Base-by-base conservation (phyloP, 2,888 invertebrate genomes). In the Craniophora ligustri region DNA sequence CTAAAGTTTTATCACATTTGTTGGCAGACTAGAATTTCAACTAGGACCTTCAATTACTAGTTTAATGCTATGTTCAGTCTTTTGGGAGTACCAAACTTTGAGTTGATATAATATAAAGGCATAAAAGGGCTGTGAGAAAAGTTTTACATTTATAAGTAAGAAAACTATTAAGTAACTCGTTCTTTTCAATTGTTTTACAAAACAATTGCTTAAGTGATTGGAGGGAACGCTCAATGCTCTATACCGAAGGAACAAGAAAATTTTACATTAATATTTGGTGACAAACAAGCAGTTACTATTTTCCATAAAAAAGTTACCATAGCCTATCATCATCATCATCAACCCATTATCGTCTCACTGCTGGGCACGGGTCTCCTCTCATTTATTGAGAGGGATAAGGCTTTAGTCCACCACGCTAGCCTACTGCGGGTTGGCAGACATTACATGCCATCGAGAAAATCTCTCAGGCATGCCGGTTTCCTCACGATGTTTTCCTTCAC, bases 181-280 rank as follows among this genome's bases (percentile, higher is more conserved):
- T 51, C 38, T 30, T 39, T 46, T 47, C 32, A 36, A 63, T 40
- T 42, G 47, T 32, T 40, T 59, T 57, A 47, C 58, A 58, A 34
- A 32, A 21, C 13, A 13, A 35, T 40, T 39, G 35, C 18, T 32
- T 41, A 62, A 61, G 14, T 42, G 8, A 40, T 19, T 44, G 26
- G 35, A 26, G 31, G 19, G 31, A 58, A 62, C 50, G 39, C 21
- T n/a, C 16, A 21, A 28, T 32, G 40, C 8, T 63, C 63, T 51
- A 62, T 58, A n/a, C n/a, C n/a, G n/a, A n/a, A n/a, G n/a, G 51
- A 35, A 58, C 15, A 16, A 40, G 63, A 58, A 63, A 51, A 63
- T 51, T 45, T 32, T 41, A 34, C 11, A 35, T 44, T 28, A 35
- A 31, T n/a, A 55, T 19, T 14, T 10, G 15, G 10, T n/a, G n/a